A percentile compares a stretch with the other conserved stretches of the same genome.
phyloP scores from a whole-genome alignment of 1,140 invertebrate species.

The Bombus difficillimus region DNA sequence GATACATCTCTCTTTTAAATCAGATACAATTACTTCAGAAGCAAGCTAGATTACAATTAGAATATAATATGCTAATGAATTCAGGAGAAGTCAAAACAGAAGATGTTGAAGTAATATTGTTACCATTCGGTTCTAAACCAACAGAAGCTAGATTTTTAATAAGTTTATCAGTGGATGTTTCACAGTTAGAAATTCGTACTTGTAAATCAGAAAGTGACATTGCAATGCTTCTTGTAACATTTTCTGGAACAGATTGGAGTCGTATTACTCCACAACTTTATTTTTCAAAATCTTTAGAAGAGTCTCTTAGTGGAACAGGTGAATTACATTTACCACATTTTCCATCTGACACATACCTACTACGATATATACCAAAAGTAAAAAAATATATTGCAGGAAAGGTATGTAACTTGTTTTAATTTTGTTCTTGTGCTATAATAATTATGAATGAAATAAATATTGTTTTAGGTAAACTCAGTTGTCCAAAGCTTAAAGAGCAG shows the following conservation, averaged over 20 bases:
- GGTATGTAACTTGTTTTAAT: constrained; percentile 70
- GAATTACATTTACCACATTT: constrained; percentile 70
- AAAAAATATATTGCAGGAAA: constrained; percentile 82
- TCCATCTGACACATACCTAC: constrained; percentile 79
- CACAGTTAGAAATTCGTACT: constrained; percentile 64
- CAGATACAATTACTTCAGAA: constrained; percentile 62
- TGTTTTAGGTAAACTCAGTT: constrained; percentile 67
- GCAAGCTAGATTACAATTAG: constrained; percentile 60
- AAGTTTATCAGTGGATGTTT: constrained; percentile 74
- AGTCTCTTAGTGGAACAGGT: constrained; percentile 62
- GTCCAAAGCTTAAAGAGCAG: constrained; percentile 55
- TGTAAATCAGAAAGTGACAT: constrained; percentile 57
- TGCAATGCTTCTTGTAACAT: constrained; percentile 73
- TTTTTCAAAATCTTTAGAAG: constrained; percentile 76
- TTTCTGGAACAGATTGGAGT: constrained; percentile 70
- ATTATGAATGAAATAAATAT: background rate
- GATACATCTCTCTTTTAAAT: background rate
- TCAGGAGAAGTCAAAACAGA: constrained; percentile 60
- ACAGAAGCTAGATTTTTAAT: constrained; percentile 74
- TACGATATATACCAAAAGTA: constrained; percentile 84
- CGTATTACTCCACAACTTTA: constrained; percentile 67
- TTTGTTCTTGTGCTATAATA: background rate
- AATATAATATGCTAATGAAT: constrained; percentile 71
- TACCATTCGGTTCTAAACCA: constrained; percentile 60
- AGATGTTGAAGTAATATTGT: constrained; percentile 76